Base-by-base conservation (phyloP, 2,797 vertebrate species). In the Hylomyscus alleni region DNA sequence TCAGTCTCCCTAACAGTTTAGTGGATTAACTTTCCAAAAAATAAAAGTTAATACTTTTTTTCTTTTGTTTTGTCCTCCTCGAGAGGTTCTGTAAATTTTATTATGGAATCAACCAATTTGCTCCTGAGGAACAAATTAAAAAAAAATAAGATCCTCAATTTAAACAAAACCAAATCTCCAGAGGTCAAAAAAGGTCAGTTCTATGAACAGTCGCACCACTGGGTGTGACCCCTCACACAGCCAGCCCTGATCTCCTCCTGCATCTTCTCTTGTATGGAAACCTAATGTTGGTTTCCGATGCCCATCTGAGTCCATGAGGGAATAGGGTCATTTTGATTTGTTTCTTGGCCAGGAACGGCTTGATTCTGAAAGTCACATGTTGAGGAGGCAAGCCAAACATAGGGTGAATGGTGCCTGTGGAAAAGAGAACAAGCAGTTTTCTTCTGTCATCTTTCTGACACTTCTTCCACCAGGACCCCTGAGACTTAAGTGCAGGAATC, bases 11-110 rank as follows among this genome's bases (percentile, higher is more conserved):
- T 89, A 50, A 87, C 29, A 80, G 58, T 95, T 93, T 67, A 85
- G 31, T 75, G 77, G 34, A 50, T 91, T 93, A 67, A 54, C 24
- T 93, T 85, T 92, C 72, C 60, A 62, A 90, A 91, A 1, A 1
- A 73, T 72, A 76, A 58, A 91, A 80, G n/a, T 62, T 93, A 19
- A 20, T 65, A 91, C 34, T 58, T 83, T 40, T 40, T 58, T 94
- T 73, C 91, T 31, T 85, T 22, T 29, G 26, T 82, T 44, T 12
- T 47, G 22, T 22, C 1, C 62, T 69, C 6, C 3, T 69, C 11
- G 83, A 50, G 24, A 52, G 12, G 20, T 26, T 69, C 65, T 52
- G 52, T 13, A 52, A 69, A 69, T 69, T 86, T 86, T 52, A 86
- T 86, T 52, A 86, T 5, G 15, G 11, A 86, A 26, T 65, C 20